A percentile compares a stretch with the other conserved stretches of the same genome.
These are phyloP conservation scores for Drosophila saltans DNA, from an alignment of 1,140 invertebrate genomes.

Conservation along the genomic window DNA sequence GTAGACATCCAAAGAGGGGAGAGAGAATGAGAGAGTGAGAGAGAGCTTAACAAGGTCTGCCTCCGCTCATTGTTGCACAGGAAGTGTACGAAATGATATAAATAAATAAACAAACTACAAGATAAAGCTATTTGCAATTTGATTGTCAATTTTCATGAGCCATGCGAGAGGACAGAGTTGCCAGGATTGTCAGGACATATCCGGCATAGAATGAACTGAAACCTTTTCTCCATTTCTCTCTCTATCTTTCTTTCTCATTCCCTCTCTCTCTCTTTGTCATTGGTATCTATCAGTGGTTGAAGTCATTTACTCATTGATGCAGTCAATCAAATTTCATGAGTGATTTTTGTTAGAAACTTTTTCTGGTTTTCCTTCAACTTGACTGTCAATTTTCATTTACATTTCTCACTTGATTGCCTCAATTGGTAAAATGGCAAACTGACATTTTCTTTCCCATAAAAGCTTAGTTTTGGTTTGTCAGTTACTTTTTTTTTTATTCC, in stretches of 20 bases:
- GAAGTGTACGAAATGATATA: constrained; percentile 80
- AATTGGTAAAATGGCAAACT: constrained; percentile 23
- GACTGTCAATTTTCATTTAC: constrained; percentile 77
- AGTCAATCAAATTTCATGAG: constrained; percentile 80
- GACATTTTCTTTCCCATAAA: constrained; percentile 9
- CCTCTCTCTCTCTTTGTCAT: constrained; percentile 28
- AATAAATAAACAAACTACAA: constrained; percentile 81
- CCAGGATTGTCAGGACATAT: constrained; percentile 62
- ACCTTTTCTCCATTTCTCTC: constrained; percentile 40
- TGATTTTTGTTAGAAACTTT: constrained; percentile 72
- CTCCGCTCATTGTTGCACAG: constrained; percentile 66
- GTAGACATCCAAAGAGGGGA: not conserved
- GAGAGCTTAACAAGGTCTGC: constrained; percentile 62
- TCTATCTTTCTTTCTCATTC: not conserved
- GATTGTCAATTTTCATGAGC: constrained; percentile 80
- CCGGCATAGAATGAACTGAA: constrained; percentile 64
- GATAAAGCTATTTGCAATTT: constrained; percentile 82
- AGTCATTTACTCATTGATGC: constrained; percentile 73
- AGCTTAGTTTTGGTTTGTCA: constrained; percentile 1
- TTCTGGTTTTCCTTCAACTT: constrained; percentile 36
- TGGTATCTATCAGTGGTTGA: constrained; percentile 54
- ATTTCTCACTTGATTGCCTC: constrained; percentile 61
- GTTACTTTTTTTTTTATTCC: not conserved
- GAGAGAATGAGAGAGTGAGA: not conserved
- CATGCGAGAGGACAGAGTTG: constrained; percentile 1